These are phyloP conservation scores for Apis laboriosa DNA, from an alignment of 1,140 invertebrate species.

Conservation along the genomic window DNA sequence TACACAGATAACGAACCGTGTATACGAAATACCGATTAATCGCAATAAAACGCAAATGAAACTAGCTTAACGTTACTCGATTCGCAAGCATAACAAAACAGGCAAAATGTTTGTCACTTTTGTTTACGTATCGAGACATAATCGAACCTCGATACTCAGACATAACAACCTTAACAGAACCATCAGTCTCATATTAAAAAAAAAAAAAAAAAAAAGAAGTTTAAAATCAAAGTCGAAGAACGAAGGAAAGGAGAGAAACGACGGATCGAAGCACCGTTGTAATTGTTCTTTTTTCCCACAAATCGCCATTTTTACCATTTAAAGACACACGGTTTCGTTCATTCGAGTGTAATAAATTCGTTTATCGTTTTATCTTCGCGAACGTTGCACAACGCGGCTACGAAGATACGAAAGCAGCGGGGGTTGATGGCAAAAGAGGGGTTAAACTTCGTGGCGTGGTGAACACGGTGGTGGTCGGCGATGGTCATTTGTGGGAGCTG, in stretches of 20 bases:
- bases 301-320: constrained; percentile 20
- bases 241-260: not conserved
- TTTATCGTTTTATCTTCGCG: constrained; percentile 73
- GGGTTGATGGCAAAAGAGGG: constrained; percentile 48
- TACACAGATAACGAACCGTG: not conserved
- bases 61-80: constrained; percentile 2
- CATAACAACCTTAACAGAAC: constrained; percentile 65
- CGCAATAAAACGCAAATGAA: not conserved
- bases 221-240: not conserved
- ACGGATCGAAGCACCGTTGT: not conserved
- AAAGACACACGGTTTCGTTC: constrained; percentile 42
- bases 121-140: constrained; percentile 63
- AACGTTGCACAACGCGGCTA: constrained; percentile 58
- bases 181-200: not conserved
- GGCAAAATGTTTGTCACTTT: constrained; percentile 47
- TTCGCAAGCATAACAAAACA: constrained; percentile 12
- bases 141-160: constrained; percentile 66
- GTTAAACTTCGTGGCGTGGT: constrained; percentile 53
- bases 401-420: constrained; percentile 64
- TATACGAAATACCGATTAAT: constrained; percentile 4
- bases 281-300: constrained; percentile 9
- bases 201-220: too few relatives aligned
- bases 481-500: constrained; percentile 79
- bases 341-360: constrained; percentile 68
- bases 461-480: constrained; percentile 62